phyloP scores from a whole-genome alignment of 1,140 invertebrate genomes.

The Eriocheir sinensis region DNA sequence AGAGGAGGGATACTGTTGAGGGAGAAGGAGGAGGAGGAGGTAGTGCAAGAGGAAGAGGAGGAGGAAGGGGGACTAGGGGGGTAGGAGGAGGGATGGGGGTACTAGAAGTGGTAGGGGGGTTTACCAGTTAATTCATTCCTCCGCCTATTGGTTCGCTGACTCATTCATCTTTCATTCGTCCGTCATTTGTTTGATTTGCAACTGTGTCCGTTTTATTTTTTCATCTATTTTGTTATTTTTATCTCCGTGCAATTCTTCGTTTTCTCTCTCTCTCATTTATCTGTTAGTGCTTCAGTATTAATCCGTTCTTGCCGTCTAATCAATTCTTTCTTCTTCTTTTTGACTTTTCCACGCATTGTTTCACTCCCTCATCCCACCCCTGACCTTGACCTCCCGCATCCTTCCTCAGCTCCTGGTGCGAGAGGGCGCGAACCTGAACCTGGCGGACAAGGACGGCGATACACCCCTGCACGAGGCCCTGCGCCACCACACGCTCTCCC shows the following conservation, averaged over 20 bases:
- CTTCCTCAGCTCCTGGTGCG: constrained; percentile 89
- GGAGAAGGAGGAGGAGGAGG: no score
- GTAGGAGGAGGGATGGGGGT: no score
- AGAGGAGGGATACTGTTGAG: no score
- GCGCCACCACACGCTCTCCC: constrained; percentile 96
- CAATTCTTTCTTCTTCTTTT: background rate
- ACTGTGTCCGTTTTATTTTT: background rate
- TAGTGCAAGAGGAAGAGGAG: no score
- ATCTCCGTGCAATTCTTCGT: no score
- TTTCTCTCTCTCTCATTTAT: background rate
- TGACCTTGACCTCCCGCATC: background rate
- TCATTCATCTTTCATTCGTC: background rate
- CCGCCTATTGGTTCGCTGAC: no score
- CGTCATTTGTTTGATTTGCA: background rate
- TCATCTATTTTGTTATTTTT: background rate
- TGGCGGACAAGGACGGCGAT: constrained; percentile 97
- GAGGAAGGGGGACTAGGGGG: no score
- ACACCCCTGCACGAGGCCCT: constrained; percentile 97
- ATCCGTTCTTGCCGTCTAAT: background rate
- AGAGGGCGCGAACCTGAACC: constrained; percentile 96
- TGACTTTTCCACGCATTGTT: background rate
- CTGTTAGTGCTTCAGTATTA: background rate
- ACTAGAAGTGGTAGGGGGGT: no score
- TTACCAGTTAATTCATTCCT: no score
- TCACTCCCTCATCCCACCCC: background rate